phyloP scores from a whole-genome alignment of 92 coral and sea anemone species.

The Actinernus sp. region DNA sequence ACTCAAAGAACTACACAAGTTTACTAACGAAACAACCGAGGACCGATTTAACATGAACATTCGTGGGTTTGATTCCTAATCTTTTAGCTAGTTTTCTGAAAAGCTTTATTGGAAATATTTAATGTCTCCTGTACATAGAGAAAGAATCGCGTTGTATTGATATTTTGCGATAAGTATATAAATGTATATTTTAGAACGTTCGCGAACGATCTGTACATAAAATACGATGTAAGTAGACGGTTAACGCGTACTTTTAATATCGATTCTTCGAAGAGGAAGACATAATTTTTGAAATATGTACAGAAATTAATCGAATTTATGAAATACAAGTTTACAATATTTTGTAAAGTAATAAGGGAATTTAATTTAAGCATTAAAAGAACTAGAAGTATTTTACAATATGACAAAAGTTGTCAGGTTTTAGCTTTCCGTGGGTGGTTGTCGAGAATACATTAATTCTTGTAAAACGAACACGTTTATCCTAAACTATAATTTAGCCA shows the following conservation, averaged over 20 bases:
- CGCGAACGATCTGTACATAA: background rate
- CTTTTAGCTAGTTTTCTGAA: background rate
- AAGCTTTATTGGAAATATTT: background rate
- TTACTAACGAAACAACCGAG: conserved; percentile 31
- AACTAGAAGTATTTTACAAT: no score
- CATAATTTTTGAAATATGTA: conserved; percentile 17
- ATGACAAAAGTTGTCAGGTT: no score
- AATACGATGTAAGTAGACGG: background rate
- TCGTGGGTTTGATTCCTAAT: no score
- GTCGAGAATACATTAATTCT: no score
- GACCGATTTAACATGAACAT: no score
- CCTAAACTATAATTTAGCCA: no score
- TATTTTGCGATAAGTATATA: conserved; percentile 3
- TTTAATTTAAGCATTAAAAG: conserved; percentile 5
- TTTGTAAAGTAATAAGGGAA: conserved; percentile 2
- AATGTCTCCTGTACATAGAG: background rate
- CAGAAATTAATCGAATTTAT: conserved; percentile 17
- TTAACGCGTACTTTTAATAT: background rate
- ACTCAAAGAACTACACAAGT: conserved; percentile 76
- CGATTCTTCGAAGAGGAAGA: conserved; percentile 3
- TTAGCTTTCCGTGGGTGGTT: no score
- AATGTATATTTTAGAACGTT: conserved; percentile 1
- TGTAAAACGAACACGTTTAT: no score
- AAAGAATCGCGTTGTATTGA: background rate
- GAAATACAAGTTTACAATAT: conserved; percentile 1